Evolutionary conservation across 2,888 invertebrate species (phyloP).

Genomic region (Drosophila peninsularis): DNA sequence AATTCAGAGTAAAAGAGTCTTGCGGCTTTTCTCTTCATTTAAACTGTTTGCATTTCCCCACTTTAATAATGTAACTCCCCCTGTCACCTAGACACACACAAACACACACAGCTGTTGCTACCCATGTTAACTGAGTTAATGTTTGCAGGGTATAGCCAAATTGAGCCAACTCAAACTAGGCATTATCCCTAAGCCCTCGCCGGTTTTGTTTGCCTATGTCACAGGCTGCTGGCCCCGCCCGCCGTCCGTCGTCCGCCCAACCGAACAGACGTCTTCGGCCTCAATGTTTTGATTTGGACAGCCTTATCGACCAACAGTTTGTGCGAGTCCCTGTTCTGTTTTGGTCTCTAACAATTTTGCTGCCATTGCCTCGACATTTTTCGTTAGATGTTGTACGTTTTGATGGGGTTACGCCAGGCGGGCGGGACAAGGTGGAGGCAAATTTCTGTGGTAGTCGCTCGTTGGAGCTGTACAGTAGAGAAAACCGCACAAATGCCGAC

Average conservation of each 20-base stretch:
- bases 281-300: conserved; percentile 72
- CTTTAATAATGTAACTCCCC: neutral
- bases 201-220: conserved; percentile 42
- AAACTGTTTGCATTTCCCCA: neutral
- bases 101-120: neutral
- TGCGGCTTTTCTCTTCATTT: neutral
- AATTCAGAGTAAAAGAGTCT: no score
- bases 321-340: conserved; percentile 32
- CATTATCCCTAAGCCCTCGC: conserved; percentile 50
- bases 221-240: conserved; percentile 14
- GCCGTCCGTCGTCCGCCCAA: conserved; percentile 6
- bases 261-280: conserved; percentile 46
- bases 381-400: conserved; percentile 41
- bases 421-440: neutral
- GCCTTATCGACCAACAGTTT: conserved; percentile 75
- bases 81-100: neutral
- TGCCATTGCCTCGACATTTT: conserved; percentile 44
- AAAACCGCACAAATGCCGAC: conserved; percentile 49
- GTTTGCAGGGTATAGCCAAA: conserved; percentile 27
- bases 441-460: neutral
- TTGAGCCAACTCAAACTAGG: conserved; percentile 44
- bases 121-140: neutral
- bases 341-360: neutral
- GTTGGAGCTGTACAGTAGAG: conserved; percentile 12
- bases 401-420: neutral